phyloP scores from a whole-genome alignment of 1,140 invertebrate genomes.

The Tenebrio molitor region DNA sequence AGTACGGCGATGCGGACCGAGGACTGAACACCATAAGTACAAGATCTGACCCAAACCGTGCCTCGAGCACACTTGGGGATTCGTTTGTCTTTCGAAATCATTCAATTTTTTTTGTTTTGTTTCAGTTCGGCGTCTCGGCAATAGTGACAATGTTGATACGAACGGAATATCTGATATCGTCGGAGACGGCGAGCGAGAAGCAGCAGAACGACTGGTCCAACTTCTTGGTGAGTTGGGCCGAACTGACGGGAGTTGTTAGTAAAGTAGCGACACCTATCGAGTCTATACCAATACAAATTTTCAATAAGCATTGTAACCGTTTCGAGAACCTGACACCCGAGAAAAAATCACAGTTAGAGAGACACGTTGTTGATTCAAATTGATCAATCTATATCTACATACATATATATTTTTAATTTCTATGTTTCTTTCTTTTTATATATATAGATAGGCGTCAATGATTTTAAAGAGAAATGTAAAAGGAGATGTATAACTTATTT shows the following conservation, averaged over 20 bases:
- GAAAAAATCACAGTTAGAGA: constrained; percentile 57
- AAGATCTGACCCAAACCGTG: too few species aligned
- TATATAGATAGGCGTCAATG: constrained; percentile 37
- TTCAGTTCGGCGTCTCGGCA: constrained; percentile 64
- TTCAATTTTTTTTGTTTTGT: constrained; percentile 45
- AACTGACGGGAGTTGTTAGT: constrained; percentile 53
- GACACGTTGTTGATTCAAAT: constrained; percentile 55
- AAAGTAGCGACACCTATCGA: constrained; percentile 61
- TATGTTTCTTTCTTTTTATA: constrained; percentile 8
- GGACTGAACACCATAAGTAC: background rate
- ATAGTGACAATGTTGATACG: constrained; percentile 60
- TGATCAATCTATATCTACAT: constrained; percentile 13
- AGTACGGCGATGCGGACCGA: constrained; percentile 18
- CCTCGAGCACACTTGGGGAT: too few species aligned
- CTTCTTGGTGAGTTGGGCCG: constrained; percentile 60
- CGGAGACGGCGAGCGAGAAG: constrained; percentile 56
- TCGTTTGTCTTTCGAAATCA: too few species aligned
- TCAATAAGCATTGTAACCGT: constrained; percentile 60
- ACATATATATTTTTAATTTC: constrained; percentile 30
- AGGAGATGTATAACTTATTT: constrained; percentile 9
- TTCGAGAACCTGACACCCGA: constrained; percentile 57
- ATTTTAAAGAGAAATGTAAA: constrained; percentile 30
- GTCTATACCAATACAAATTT: constrained; percentile 58
- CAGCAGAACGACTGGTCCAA: constrained; percentile 60
- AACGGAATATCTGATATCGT: constrained; percentile 60